phyloP scores from a whole-genome alignment of 2,113 vertebrate species.

The Austrofundulus limnaeus region DNA sequence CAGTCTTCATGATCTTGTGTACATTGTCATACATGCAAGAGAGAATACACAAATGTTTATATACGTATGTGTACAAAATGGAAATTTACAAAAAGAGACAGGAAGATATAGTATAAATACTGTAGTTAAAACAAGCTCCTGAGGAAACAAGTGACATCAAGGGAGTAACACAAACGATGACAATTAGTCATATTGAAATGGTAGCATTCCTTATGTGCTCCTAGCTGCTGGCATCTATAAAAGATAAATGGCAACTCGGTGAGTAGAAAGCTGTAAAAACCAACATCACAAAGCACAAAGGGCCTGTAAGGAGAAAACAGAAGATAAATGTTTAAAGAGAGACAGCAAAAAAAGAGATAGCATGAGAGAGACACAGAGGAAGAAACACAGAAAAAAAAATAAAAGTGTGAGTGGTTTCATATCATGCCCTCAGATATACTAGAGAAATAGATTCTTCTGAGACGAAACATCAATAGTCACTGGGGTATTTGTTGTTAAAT shows the following conservation, averaged over 20 bases:
- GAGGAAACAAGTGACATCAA: conserved; percentile 65
- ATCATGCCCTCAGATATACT: conserved; percentile 75
- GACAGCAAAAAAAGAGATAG: conserved; percentile 56
- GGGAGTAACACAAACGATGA: conserved; percentile 57
- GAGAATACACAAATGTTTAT: conserved; percentile 3
- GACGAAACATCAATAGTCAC: conserved; percentile 95
- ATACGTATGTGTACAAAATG: conserved; percentile 11
- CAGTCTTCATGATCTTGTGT: conserved; percentile 40
- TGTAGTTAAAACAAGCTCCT: conserved; percentile 48
- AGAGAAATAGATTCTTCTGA: conserved; percentile 82
- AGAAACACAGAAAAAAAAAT: conserved; percentile 86
- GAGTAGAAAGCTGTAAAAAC: conserved; percentile 77
- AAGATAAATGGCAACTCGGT: conserved; percentile 78
- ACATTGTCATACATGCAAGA: conserved; percentile 56
- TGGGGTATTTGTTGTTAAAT: conserved; percentile 96
- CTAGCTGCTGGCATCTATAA: conserved; percentile 72
- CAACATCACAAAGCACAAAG: conserved; percentile 79
- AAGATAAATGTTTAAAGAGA: conserved; percentile 91
- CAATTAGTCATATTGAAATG: conserved; percentile 74
- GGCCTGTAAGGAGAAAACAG: conserved; percentile 78
- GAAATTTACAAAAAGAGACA: conserved; percentile 20
- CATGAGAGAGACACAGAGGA: conserved; percentile 59
- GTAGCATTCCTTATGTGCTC: conserved; percentile 56
- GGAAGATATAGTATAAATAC: conserved; percentile 37
- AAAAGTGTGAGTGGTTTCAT: conserved; percentile 80